phyloP scores from a whole-genome alignment of 1,140 invertebrate genomes.

The Drosophila fuyamai region DNA sequence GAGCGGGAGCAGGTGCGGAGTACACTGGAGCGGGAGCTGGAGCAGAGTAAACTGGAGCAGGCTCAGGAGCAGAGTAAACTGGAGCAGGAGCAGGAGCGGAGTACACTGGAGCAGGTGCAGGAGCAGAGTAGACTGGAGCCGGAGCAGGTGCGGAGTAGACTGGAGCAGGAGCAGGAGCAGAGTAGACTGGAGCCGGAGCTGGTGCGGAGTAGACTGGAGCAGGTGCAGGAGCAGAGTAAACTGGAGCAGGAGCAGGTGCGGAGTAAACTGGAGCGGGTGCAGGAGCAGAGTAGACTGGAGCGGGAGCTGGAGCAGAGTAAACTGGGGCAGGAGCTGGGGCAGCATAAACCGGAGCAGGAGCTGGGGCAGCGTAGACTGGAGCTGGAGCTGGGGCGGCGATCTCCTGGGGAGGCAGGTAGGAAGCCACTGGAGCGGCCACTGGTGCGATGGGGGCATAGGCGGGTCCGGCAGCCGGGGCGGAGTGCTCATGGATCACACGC shows the following conservation, averaged over 20 bases:
- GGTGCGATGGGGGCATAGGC: constrained; percentile 44
- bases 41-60: constrained; percentile 40
- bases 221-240: constrained; percentile 23
- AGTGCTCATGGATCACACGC: constrained; percentile 75
- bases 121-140: constrained; percentile 16
- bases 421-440: constrained; percentile 33
- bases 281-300: constrained; percentile 26
- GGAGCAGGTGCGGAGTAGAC: constrained; percentile 25
- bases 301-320: constrained; percentile 32
- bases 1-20: constrained; percentile 6
- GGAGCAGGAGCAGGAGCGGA: constrained; percentile 27
- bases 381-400: constrained; percentile 23
- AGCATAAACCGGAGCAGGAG: constrained; percentile 27
- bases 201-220: constrained; percentile 31
- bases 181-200: constrained; percentile 24
- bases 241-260: constrained; percentile 39
- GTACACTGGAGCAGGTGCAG: constrained; percentile 46
- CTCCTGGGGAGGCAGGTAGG: constrained; percentile 46
- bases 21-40: constrained; percentile 16
- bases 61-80: too few species aligned
- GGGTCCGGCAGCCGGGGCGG: constrained; percentile 17
- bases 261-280: constrained; percentile 35
- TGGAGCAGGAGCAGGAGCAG: constrained; percentile 34
- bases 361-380: constrained; percentile 30
- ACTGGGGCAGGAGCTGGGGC: constrained; percentile 28